A percentile compares a stretch with the other conserved stretches of the same genome.
Evolutionary conservation across 2,113 vertebrate species (phyloP).

Genomic region (Eulemur rufifrons): DNA sequence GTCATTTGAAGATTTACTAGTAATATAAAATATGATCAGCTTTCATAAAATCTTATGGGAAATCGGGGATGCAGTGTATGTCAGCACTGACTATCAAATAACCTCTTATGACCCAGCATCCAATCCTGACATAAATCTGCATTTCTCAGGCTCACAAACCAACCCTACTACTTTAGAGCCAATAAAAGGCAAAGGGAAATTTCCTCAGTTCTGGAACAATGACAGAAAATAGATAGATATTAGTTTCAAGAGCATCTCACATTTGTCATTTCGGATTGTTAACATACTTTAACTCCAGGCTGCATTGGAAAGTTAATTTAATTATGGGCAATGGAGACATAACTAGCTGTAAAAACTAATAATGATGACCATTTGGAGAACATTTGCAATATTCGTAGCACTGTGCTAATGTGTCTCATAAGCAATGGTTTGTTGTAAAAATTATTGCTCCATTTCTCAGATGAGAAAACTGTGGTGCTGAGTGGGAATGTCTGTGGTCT

Average conservation of each 20-base stretch:
- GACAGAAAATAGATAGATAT: neutral
- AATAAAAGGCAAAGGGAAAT: neutral
- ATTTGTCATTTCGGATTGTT: neutral
- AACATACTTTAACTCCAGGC: neutral
- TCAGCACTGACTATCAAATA: slow-evolving; percentile 43
- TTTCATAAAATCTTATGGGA: slow-evolving; percentile 28
- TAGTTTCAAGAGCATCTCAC: neutral
- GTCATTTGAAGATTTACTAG: slow-evolving; percentile 31
- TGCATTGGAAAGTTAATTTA: neutral
- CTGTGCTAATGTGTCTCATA: neutral
- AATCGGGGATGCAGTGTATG: neutral
- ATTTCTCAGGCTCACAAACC: neutral
- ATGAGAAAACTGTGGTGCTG: neutral
- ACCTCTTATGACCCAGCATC: neutral
- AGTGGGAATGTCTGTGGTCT: neutral
- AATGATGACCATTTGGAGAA: neutral
- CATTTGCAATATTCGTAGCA: neutral
- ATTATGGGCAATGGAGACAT: neutral
- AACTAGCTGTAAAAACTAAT: neutral
- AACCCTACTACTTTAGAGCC: neutral
- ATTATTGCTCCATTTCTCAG: neutral
- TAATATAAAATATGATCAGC: slow-evolving; percentile 33
- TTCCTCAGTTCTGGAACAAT: slow-evolving; percentile 15
- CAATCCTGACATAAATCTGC: slow-evolving; percentile 4
- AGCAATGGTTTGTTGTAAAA: neutral